Percentiles rank a stretch among this genome's conserved stretches.
These are phyloP conservation scores for Hypothenemus hampei DNA, from an alignment of 1,140 invertebrate species.

Conservation along the genomic window DNA sequence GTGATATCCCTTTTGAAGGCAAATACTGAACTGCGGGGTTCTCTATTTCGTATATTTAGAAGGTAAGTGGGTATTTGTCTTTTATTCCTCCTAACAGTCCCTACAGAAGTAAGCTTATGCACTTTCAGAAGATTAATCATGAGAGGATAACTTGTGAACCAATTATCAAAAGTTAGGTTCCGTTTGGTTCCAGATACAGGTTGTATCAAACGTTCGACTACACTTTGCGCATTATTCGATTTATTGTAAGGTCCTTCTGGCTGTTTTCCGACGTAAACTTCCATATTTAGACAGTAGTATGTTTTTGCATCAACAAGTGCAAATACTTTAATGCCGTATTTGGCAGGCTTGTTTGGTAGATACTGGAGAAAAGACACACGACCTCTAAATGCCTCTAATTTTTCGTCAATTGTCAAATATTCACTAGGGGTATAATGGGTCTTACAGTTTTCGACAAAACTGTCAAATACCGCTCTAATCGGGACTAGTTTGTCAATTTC, in stretches of 20 bases:
- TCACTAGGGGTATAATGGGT: constrained; percentile 2
- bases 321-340: constrained; percentile 41
- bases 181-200: background rate
- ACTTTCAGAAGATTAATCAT: constrained; percentile 34
- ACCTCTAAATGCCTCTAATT: constrained; percentile 13
- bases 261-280: constrained; percentile 7
- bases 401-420: constrained; percentile 12
- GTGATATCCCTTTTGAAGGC: constrained; percentile 20
- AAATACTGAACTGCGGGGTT: constrained; percentile 2
- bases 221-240: background rate
- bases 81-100: constrained; percentile 39
- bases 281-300: constrained; percentile 1
- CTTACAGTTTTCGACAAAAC: no score
- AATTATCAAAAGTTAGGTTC: constrained; percentile 26
- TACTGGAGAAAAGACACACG: constrained; percentile 6
- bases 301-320: constrained; percentile 23
- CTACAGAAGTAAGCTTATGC: constrained; percentile 34
- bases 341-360: constrained; percentile 28
- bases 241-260: constrained; percentile 1
- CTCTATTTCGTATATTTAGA: background rate
- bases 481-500: no score
- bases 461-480: no score
- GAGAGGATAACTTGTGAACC: constrained; percentile 8
- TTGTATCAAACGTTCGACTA: background rate
- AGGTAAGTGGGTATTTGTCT: constrained; percentile 15